These are phyloP conservation scores for Nymphalis urticae DNA, from an alignment of 2,888 invertebrate genomes.

Conservation along the genomic window DNA sequence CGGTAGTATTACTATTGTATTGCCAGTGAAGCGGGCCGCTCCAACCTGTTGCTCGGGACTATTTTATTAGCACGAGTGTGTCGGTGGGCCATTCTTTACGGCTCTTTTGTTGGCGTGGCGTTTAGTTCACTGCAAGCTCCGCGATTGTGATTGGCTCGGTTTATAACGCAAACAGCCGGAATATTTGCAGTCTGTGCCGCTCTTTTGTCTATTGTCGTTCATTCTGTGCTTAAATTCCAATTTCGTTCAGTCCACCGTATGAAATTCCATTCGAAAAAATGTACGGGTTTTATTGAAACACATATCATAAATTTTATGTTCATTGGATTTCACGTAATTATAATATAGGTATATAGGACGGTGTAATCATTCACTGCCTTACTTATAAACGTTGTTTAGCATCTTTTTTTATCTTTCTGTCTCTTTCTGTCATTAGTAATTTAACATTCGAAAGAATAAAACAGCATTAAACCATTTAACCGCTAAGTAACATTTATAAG, in stretches of 20 bases:
- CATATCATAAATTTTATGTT: background rate
- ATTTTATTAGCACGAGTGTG: conserved; percentile 79
- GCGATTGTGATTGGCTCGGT: conserved; percentile 69
- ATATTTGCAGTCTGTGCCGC: conserved; percentile 62
- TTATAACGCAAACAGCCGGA: conserved; percentile 67
- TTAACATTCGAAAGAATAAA: too few relatives aligned
- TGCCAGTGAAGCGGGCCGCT: conserved; percentile 54
- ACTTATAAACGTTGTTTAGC: too few relatives aligned
- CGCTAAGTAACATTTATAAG: too few relatives aligned
- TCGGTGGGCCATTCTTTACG: conserved; percentile 79
- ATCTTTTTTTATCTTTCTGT: too few relatives aligned
- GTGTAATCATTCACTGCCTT: too few relatives aligned
- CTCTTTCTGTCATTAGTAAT: too few relatives aligned
- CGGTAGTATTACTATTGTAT: conserved; percentile 66
- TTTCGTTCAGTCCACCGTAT: conserved; percentile 37
- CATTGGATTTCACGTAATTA: background rate
- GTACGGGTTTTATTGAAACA: background rate
- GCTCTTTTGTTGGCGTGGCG: conserved; percentile 75
- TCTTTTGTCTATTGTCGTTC: conserved; percentile 50
- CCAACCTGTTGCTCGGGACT: conserved; percentile 78
- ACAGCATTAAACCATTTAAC: too few relatives aligned
- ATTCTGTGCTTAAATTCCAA: conserved; percentile 47
- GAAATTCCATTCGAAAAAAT: conserved; percentile 21
- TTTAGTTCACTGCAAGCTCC: conserved; percentile 67
- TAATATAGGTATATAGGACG: too few relatives aligned